Conservation (phyloP, 2,113 vertebrate species). For the Tyrannus savana region DNA sequence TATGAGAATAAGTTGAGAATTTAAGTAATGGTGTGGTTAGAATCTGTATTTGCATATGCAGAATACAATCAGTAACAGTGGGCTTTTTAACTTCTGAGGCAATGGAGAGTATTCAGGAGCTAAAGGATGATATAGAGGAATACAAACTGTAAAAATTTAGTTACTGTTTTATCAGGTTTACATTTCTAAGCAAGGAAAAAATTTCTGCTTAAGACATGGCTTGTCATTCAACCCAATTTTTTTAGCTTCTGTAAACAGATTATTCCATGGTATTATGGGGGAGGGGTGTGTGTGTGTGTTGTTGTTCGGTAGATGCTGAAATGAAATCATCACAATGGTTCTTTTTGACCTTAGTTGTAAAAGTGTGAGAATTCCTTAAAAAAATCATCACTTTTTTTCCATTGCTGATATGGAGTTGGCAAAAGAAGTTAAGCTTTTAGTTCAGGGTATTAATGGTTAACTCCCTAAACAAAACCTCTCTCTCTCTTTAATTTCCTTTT, state of each 20-base stretch:
- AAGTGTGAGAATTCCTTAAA: not conserved
- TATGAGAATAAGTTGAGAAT: not conserved
- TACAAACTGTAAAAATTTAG: not conserved
- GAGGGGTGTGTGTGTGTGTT: not conserved
- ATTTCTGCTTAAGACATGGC: not conserved
- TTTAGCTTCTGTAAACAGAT: not conserved
- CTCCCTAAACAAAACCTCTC: not conserved
- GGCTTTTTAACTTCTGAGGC: not conserved
- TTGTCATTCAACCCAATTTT: not conserved
- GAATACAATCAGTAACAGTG: not conserved
- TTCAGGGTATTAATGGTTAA: not conserved
- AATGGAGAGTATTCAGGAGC: not conserved
- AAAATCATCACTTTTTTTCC: not conserved
- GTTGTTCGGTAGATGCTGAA: not conserved
- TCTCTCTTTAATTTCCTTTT: not conserved
- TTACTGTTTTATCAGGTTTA: not conserved
- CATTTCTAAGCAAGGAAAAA: not conserved
- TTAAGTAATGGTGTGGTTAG: not conserved
- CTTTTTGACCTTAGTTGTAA: not conserved
- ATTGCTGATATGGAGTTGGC: not conserved
- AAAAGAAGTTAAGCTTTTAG: not conserved
- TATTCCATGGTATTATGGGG: not conserved
- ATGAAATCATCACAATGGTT: not conserved
- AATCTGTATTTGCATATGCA: not conserved
- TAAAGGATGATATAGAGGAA: not conserved